phyloP scores from a whole-genome alignment of 2,888 invertebrate genomes.

The Trimorus sp. region DNA sequence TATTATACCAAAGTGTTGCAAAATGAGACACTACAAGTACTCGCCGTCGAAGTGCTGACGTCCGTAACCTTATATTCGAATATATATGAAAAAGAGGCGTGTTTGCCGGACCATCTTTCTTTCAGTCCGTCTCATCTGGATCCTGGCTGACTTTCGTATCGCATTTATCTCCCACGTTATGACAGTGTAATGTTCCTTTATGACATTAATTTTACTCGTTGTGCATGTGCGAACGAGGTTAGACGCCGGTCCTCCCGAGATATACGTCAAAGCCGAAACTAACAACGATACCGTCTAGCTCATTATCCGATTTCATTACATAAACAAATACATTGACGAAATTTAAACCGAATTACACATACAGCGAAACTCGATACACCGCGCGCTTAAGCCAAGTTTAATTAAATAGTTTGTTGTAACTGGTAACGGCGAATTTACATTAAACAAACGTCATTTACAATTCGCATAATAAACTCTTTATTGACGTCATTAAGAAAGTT shows the following conservation, averaged over 20 bases:
- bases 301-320: conserved; percentile 15
- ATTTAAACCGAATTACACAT: too few species aligned
- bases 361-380: background rate
- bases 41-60: too few species aligned
- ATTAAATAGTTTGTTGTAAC: conserved; percentile 30
- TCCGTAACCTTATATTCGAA: background rate
- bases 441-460: conserved; percentile 30
- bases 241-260: conserved; percentile 20
- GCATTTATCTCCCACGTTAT: conserved; percentile 23
- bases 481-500: conserved; percentile 30
- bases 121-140: conserved; percentile 17
- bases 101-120: background rate
- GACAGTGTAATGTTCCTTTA: conserved; percentile 15
- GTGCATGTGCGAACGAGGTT: conserved; percentile 19
- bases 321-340: background rate
- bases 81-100: background rate
- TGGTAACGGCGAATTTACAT: conserved; percentile 25
- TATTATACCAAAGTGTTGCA: too few species aligned
- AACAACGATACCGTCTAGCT: conserved; percentile 9
- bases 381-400: conserved; percentile 20
- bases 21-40: too few species aligned
- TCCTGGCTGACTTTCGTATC: conserved; percentile 15
- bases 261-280: conserved; percentile 14
- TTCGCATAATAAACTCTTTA: conserved; percentile 27
- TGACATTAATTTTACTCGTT: conserved; percentile 23